Conservation (phyloP, 2,797 vertebrate species). For the Poeciliopsis presidionis region DNA sequence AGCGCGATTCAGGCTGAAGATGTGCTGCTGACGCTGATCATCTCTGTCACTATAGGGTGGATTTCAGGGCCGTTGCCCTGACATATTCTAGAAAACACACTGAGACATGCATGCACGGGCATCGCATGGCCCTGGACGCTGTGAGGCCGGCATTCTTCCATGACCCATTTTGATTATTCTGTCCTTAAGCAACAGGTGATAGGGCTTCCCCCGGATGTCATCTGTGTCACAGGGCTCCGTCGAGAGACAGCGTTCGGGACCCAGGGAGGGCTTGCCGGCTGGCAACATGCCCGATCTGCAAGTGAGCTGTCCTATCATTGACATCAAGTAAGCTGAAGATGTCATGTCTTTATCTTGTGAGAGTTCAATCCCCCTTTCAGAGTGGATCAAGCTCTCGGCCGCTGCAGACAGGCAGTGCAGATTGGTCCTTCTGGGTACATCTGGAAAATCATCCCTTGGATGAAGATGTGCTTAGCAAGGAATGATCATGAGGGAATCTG, state of each 20-base stretch:
- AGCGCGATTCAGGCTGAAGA: conserved; percentile 72
- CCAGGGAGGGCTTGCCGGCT: conserved; percentile 75
- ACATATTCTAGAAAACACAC: conserved; percentile 48
- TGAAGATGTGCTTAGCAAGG: conserved; percentile 38
- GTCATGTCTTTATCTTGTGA: conserved; percentile 81
- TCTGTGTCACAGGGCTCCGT: conserved; percentile 70
- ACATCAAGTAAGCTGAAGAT: conserved; percentile 76
- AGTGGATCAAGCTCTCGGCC: conserved; percentile 71
- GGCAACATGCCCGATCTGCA: conserved; percentile 78
- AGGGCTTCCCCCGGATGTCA: conserved; percentile 69
- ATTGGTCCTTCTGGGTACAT: conserved; percentile 59
- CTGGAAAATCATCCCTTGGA: conserved; percentile 49
- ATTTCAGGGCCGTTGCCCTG: conserved; percentile 69
- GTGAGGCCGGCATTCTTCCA: conserved; percentile 42
- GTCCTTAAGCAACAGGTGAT: conserved; percentile 79
- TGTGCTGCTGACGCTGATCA: conserved; percentile 74
- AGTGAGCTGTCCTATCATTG: conserved; percentile 81
- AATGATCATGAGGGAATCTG: conserved; percentile 34
- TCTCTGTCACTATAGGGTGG: conserved; percentile 73
- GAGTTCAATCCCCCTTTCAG: conserved; percentile 77
- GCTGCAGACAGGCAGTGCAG: conserved; percentile 63
- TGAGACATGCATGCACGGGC: conserved; percentile 14
- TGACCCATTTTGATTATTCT: conserved; percentile 75
- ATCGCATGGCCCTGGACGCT: conserved; percentile 24
- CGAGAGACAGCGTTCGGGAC: conserved; percentile 67